Evolutionary conservation across 2,888 invertebrate genomes (phyloP).

Genomic region (Nemoura dubitans): DNA sequence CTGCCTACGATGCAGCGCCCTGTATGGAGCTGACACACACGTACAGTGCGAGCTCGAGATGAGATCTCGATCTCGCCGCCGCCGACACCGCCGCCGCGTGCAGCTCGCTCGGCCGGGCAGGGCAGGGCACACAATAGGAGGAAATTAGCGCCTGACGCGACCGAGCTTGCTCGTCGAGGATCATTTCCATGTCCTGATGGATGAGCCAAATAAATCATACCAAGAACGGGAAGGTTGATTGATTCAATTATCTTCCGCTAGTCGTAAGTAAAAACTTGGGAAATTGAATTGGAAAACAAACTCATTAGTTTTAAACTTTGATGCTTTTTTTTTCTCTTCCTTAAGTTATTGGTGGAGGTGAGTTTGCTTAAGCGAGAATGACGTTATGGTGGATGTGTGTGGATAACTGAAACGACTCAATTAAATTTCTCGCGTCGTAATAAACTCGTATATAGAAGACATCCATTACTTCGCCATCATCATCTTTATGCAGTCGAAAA

Average conservation of each 20-base stretch:
- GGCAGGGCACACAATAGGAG: background rate
- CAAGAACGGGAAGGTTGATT: background rate
- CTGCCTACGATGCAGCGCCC: constrained; percentile 7
- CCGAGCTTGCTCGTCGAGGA: background rate
- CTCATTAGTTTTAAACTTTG: background rate
- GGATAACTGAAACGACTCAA: constrained; percentile 21
- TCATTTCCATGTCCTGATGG: constrained; percentile 14
- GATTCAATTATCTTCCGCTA: constrained; percentile 24
- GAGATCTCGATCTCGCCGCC: too few species aligned
- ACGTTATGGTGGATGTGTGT: background rate
- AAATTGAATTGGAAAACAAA: constrained; percentile 28
- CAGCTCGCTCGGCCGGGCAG: background rate
- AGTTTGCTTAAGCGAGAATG: background rate
- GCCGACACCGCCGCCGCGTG: too few species aligned
- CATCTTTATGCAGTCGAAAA: background rate
- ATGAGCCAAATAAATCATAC: constrained; percentile 22
- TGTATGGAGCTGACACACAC: background rate
- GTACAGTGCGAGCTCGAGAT: background rate
- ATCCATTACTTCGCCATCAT: background rate
- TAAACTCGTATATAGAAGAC: background rate
- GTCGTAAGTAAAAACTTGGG: constrained; percentile 21
- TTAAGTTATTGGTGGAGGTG: background rate
- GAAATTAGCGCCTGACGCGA: constrained; percentile 13
- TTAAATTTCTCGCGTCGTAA: background rate
- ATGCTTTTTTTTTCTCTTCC: background rate